Conservation (phyloP, 2,888 invertebrate genomes). For the Ctena decussata region DNA sequence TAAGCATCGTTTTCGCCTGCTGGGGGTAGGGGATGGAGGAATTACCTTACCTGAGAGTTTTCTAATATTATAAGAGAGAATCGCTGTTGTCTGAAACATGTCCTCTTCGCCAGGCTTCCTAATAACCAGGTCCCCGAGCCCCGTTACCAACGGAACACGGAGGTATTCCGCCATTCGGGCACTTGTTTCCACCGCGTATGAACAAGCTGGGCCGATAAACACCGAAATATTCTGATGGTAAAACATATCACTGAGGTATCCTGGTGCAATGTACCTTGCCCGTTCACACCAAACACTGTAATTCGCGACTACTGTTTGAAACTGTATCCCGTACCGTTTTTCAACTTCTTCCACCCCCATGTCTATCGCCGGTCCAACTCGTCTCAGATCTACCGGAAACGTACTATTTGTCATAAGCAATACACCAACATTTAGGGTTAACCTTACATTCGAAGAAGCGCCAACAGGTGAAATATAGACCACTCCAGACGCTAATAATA, state of each 20-base stretch:
- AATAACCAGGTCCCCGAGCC: constrained; percentile 51
- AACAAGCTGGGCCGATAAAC: constrained; percentile 62
- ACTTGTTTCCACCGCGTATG: constrained; percentile 50
- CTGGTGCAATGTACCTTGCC: constrained; percentile 40
- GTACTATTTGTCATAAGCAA: constrained; percentile 52
- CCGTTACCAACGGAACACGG: constrained; percentile 57
- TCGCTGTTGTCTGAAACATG: constrained; percentile 58
- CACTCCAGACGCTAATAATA: background rate
- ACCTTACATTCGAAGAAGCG: background rate
- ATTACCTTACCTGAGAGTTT: constrained; percentile 62
- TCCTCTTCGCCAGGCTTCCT: constrained; percentile 44
- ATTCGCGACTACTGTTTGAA: constrained; percentile 36
- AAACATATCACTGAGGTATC: constrained; percentile 42
- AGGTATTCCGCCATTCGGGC: constrained; percentile 58
- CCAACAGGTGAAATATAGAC: background rate
- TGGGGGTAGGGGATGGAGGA: too few species aligned
- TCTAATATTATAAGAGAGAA: constrained; percentile 57
- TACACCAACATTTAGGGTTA: constrained; percentile 45
- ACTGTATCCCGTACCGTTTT: constrained; percentile 39
- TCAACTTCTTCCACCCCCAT: constrained; percentile 53
- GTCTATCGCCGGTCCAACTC: constrained; percentile 53
- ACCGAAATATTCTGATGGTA: constrained; percentile 51
- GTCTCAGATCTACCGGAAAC: constrained; percentile 55
- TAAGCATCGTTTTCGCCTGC: too few species aligned
- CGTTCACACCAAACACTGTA: constrained; percentile 53